Evolutionary conservation across 2,113 vertebrate genomes (phyloP).

Genomic region (Phrynocephalus versicolor): DNA sequence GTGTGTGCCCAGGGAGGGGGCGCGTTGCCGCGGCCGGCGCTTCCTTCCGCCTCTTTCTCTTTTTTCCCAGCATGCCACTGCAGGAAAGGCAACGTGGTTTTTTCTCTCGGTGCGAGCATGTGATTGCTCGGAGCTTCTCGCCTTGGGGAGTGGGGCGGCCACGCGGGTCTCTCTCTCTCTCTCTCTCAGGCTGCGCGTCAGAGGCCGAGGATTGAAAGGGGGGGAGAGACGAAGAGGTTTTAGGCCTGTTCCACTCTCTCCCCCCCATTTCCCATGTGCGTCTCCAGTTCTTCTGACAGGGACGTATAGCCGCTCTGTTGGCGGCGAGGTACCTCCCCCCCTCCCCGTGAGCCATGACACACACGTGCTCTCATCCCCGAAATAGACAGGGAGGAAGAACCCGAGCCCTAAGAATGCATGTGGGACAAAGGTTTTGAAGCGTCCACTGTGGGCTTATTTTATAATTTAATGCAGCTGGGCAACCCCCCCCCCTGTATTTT

Average conservation of each 20-base stretch:
- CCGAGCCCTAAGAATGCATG: no score
- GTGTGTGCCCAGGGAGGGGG: neutral
- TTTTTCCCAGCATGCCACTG: constrained; percentile 71
- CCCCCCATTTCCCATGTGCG: neutral
- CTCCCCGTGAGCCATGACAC: no score
- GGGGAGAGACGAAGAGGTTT: no score
- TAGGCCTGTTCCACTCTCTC: neutral
- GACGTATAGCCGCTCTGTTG: neutral
- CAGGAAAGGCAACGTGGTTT: constrained; percentile 69
- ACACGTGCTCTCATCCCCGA: no score
- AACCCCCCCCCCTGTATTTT: neutral
- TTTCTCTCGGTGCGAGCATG: constrained; percentile 43
- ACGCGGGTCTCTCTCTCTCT: no score
- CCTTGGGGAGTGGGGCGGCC: neutral
- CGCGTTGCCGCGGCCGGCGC: constrained; percentile 13
- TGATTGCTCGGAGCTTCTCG: constrained; percentile 23
- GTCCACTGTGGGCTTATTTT: neutral
- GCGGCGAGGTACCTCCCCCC: neutral
- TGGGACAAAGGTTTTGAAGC: neutral
- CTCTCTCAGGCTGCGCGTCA: neutral
- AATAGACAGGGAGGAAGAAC: no score
- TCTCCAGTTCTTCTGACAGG: neutral
- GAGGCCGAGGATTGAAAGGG: neutral
- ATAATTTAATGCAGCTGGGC: neutral
- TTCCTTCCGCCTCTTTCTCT: neutral